These are phyloP conservation scores for Catocala sponsa DNA, from an alignment of 2,888 invertebrate genomes.

Conservation along the genomic window DNA sequence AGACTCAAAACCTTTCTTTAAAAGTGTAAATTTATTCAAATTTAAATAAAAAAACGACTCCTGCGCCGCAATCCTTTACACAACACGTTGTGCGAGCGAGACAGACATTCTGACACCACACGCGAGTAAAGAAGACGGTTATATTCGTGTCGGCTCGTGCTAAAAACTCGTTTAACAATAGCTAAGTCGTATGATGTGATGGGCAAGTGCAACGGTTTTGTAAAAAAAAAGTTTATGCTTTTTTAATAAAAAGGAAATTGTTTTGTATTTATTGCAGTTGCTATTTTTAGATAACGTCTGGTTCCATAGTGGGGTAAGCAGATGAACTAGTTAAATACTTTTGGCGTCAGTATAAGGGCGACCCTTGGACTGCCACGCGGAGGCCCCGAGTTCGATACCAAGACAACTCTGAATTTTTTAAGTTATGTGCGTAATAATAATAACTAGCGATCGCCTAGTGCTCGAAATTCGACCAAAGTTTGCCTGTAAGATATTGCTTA, in stretches of 20 bases:
- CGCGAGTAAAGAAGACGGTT: slow-evolving; percentile 17
- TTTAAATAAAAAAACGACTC: slow-evolving; percentile 78
- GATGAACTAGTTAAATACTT: not conserved
- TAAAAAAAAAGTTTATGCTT: slow-evolving; percentile 44
- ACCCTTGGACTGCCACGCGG: no score
- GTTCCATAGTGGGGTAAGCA: slow-evolving; percentile 11
- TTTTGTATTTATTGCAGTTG: slow-evolving; percentile 33
- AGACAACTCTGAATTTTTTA: no score
- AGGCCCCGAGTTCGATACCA: no score
- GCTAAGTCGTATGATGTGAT: slow-evolving; percentile 62
- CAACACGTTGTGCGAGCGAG: slow-evolving; percentile 47
- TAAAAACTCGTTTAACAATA: slow-evolving; percentile 73
- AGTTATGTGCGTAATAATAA: no score
- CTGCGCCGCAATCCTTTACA: slow-evolving; percentile 70
- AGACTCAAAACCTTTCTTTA: slow-evolving; percentile 72
- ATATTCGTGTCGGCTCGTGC: slow-evolving; percentile 33
- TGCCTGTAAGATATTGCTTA: no score
- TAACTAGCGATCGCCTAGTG: no score
- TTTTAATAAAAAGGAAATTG: slow-evolving; percentile 33
- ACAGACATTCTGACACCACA: not conserved
- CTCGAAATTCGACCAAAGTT: no score
- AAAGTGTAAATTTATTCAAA: slow-evolving; percentile 87
- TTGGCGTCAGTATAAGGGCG: not conserved
- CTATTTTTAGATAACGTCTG: slow-evolving; percentile 43
- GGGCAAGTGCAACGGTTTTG: slow-evolving; percentile 58